Percentiles rank a stretch among this genome's conserved stretches.
Evolutionary conservation across 2,888 invertebrate genomes (phyloP).

Genomic region (Piscicola geometra): DNA sequence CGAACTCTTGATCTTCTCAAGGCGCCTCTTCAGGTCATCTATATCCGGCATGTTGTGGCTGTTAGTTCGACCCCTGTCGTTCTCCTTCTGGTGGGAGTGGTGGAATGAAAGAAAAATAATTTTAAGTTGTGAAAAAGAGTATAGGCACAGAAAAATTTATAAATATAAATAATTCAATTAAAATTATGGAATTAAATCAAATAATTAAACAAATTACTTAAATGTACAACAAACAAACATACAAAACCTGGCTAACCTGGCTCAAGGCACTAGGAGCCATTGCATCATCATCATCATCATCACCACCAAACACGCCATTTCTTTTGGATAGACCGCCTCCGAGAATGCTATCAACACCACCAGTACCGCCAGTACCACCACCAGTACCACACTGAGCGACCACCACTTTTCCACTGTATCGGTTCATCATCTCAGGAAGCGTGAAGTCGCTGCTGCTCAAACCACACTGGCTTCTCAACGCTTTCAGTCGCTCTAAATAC

Average conservation of each 20-base stretch:
- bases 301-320: background rate
- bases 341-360: background rate
- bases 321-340: too few relatives aligned
- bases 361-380: too few relatives aligned
- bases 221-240: too few relatives aligned
- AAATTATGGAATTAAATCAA: too few relatives aligned
- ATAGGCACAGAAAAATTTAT: too few relatives aligned
- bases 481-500: constrained; percentile 53
- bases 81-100: too few relatives aligned
- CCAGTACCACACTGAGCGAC: background rate
- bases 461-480: constrained; percentile 54
- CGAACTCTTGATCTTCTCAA: constrained; percentile 50
- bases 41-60: constrained; percentile 44
- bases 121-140: too few relatives aligned
- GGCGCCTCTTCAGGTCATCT: constrained; percentile 50
- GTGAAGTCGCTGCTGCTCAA: constrained; percentile 45
- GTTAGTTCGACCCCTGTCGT: background rate
- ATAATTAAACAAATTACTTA: too few relatives aligned
- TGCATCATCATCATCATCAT: background rate
- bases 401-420: background rate
- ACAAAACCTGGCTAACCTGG: too few relatives aligned
- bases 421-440: background rate
- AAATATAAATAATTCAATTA: background rate
- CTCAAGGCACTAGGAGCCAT: background rate
- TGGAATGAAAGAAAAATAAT: too few relatives aligned